A percentile compares a stretch with the other conserved stretches of the same genome.
Evolutionary conservation across 2,113 vertebrate genomes (phyloP).

Genomic region (Amblyopsis rosae): DNA sequence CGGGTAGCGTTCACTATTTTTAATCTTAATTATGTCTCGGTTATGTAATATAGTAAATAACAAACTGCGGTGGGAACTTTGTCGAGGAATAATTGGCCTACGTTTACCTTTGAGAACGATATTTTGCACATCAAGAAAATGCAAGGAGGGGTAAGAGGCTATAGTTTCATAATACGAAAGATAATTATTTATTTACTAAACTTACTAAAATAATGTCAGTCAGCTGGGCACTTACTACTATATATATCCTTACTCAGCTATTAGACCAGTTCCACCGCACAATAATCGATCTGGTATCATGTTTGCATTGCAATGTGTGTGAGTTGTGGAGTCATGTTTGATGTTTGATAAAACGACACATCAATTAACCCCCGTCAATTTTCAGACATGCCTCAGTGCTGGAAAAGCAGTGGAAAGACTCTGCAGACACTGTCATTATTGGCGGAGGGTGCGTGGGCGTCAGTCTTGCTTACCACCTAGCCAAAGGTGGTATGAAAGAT

Average conservation of each 20-base stretch:
- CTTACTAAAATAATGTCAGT: neutral
- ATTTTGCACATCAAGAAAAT: slow-evolving; percentile 46
- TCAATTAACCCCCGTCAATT: neutral
- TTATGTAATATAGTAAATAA: slow-evolving; percentile 48
- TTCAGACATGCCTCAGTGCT: slow-evolving; percentile 57
- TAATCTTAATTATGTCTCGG: slow-evolving; percentile 52
- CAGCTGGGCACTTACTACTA: neutral
- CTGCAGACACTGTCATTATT: slow-evolving; percentile 88
- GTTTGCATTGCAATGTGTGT: neutral
- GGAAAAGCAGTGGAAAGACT: slow-evolving; percentile 84
- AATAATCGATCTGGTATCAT: neutral
- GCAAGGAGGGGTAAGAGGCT: slow-evolving; percentile 59
- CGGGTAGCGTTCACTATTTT: neutral
- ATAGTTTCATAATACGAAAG: neutral
- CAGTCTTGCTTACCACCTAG: slow-evolving; percentile 93
- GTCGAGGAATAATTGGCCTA: neutral
- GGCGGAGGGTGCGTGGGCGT: slow-evolving; percentile 94
- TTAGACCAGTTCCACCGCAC: too few relatives aligned
- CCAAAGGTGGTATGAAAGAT: slow-evolving; percentile 91
- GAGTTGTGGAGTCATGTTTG: neutral
- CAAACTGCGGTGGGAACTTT: slow-evolving; percentile 35
- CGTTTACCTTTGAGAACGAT: slow-evolving; percentile 48
- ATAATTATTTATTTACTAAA: neutral
- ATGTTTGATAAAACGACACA: neutral
- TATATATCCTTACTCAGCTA: neutral